Base-by-base conservation (phyloP, 2,797 vertebrate genomes). In the Thunnus albacares region DNA sequence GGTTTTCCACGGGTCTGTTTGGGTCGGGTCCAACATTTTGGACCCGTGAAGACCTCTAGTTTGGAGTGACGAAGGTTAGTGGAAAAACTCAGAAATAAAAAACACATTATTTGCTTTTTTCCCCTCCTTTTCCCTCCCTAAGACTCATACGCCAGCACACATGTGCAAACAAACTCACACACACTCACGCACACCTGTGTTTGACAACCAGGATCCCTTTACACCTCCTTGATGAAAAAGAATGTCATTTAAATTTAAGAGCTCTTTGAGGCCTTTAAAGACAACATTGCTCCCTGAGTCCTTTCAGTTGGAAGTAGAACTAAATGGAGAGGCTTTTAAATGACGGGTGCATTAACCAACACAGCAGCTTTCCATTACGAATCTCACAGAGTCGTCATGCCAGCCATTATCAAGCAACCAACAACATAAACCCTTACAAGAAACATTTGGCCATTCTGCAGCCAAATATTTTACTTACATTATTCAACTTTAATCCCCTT, bases 241-340 rank as follows among this genome's bases (percentile, higher is more conserved):
- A 88, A 68, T 55, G 70, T 62, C 69, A 81, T 84, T 87, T 77
- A 79, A 74, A 89, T 83, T 79, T 76, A 89, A 86, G 83, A 82
- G 85, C 86, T 89, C 66, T 90, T 83, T 84, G 79, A 89, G 87
- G 80, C 83, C 82, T 84, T 89, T 83, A 82, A 87, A 90, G 83
- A 87, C 77, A 71, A 45, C 79, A 75, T 60, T 83, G 75, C 81
- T 88, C 74, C 61, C 75, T 0, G 78, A 74, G 71, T 89, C 87
- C 79, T 87, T 90, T 89, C 73, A 79, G 76, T 80, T 81, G 63
- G 56, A 88, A 76, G 76, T 57, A 59, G 35, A 85, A 87, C 75
- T 79, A 87, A 90, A 87, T 82, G 81, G 82, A 84, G 73, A 82
- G 79, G 87, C 86, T 92, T 92, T 93, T 80, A 91, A 80, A 78